Evolutionary conservation across 1,140 invertebrate genomes (phyloP).

Genomic region (Drosophila persimilis): DNA sequence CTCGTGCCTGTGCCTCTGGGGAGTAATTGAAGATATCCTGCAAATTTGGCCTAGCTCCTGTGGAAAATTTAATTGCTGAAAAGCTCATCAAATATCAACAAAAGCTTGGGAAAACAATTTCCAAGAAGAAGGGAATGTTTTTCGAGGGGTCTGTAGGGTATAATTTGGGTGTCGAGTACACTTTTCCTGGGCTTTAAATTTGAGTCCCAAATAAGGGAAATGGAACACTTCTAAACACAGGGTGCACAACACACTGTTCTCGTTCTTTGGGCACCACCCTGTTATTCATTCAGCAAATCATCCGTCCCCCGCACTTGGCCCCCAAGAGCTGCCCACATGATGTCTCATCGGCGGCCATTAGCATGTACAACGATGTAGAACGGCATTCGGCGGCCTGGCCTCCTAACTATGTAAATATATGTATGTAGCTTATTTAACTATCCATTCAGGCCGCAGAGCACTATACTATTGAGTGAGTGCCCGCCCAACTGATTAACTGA

Average conservation of each 20-base stretch:
- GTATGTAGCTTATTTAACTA: constrained; percentile 25
- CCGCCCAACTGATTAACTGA: constrained; percentile 34
- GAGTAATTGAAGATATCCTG: constrained; percentile 18
- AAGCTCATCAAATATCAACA: constrained; percentile 14
- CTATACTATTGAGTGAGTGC: constrained; percentile 26
- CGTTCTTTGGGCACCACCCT: background rate
- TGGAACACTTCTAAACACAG: too few species aligned
- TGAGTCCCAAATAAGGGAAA: too few species aligned
- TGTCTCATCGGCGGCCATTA: constrained; percentile 43
- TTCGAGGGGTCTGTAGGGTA: background rate
- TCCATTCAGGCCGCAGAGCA: constrained; percentile 9
- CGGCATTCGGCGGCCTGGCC: constrained; percentile 6
- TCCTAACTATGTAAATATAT: constrained; percentile 10
- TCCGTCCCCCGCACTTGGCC: background rate
- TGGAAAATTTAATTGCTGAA: constrained; percentile 25
- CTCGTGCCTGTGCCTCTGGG: constrained; percentile 12
- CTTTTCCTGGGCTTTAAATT: background rate
- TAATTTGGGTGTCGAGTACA: background rate
- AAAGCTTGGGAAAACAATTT: background rate
- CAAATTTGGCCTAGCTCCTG: constrained; percentile 5
- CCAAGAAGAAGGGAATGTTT: too few species aligned
- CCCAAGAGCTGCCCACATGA: constrained; percentile 22
- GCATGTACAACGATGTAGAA: constrained; percentile 57
- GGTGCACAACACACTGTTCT: too few species aligned
- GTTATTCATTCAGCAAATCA: constrained; percentile 2